These are phyloP conservation scores for Chanos chanos DNA, from an alignment of 2,797 vertebrate species.

Conservation along the genomic window DNA sequence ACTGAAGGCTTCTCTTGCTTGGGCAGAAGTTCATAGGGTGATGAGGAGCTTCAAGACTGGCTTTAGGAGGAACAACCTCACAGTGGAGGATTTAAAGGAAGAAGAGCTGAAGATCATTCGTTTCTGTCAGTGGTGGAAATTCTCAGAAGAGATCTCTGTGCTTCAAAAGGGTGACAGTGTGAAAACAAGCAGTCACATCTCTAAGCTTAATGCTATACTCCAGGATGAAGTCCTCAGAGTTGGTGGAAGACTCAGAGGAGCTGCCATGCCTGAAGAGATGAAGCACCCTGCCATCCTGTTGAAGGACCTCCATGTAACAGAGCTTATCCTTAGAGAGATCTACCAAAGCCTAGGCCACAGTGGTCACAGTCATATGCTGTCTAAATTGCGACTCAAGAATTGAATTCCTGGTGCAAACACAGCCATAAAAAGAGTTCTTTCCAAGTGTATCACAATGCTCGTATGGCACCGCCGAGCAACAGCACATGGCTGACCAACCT, in stretches of 20 bases:
- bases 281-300: constrained; percentile 9
- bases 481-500: neutral
- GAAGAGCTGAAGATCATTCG: neutral
- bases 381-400: neutral
- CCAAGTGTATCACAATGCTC: neutral
- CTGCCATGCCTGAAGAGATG: neutral
- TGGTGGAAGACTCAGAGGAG: neutral
- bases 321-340: neutral
- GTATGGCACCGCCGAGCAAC: neutral
- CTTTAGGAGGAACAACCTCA: neutral
- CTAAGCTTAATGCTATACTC: neutral
- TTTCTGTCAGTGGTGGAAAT: neutral
- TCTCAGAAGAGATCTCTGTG: neutral
- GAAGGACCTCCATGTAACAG: neutral
- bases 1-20: neutral
- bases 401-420: constrained; percentile 6
- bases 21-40: neutral
- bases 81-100: neutral
- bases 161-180: neutral
- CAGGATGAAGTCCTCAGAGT: neutral
- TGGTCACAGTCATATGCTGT: constrained; percentile 4
- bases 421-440: neutral
- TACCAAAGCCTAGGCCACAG: neutral
- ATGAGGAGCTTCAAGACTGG: neutral
- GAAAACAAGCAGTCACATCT: neutral